Percentiles rank a stretch among this genome's conserved stretches.
phyloP scores from a whole-genome alignment of 2,888 invertebrate genomes.

The Drosophila infuscata region DNA sequence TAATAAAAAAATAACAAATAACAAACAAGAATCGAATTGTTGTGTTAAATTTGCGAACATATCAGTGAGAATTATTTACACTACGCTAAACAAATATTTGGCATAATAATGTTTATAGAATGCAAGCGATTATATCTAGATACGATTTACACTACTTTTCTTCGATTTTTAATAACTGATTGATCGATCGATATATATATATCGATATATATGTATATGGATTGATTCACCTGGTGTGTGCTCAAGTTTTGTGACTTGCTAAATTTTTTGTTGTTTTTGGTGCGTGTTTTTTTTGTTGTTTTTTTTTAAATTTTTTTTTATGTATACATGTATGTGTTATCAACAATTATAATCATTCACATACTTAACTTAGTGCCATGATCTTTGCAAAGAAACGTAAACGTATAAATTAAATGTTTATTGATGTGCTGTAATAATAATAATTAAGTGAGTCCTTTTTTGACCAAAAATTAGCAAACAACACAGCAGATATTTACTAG shows the following conservation, averaged over 20 bases:
- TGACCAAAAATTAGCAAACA: slow-evolving; percentile 28
- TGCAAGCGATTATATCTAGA: slow-evolving; percentile 28
- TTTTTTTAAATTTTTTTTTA: background rate
- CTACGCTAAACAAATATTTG: slow-evolving; percentile 36
- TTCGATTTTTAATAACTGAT: slow-evolving; percentile 31
- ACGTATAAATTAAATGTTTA: slow-evolving; percentile 38
- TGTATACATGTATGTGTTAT: slow-evolving; percentile 21
- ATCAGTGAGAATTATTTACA: slow-evolving; percentile 74
- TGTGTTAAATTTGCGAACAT: slow-evolving; percentile 68
- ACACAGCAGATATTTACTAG: slow-evolving; percentile 15
- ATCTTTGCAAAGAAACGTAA: slow-evolving; percentile 41
- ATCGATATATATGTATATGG: background rate
- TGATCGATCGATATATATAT: slow-evolving; percentile 12
- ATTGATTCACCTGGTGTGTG: slow-evolving; percentile 43
- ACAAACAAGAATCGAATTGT: slow-evolving; percentile 33
- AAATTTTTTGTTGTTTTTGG: slow-evolving; percentile 21
- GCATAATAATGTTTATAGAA: slow-evolving; percentile 39
- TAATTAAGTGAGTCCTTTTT: slow-evolving; percentile 52
- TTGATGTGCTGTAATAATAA: slow-evolving; percentile 52
- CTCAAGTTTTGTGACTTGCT: slow-evolving; percentile 41
- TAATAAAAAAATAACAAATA: slow-evolving; percentile 14
- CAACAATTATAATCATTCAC: slow-evolving; percentile 25
- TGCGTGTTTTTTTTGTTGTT: slow-evolving; percentile 1
- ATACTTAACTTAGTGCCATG: slow-evolving; percentile 65
- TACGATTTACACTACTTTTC: slow-evolving; percentile 18